phyloP scores from a whole-genome alignment of 2,113 vertebrate species.

The Malaclemys terrapin region DNA sequence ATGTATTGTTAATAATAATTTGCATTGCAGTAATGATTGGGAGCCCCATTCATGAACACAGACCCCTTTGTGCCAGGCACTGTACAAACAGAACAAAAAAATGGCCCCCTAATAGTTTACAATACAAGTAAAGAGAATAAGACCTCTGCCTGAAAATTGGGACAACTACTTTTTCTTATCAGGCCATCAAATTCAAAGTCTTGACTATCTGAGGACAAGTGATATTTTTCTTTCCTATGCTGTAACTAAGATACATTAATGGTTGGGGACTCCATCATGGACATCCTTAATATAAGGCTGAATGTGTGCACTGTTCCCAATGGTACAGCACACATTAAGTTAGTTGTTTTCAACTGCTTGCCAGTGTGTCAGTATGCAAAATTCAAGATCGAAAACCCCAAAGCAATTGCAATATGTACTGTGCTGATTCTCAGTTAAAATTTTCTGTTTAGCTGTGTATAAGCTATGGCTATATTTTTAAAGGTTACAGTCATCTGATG shows the following conservation, averaged over 20 bases:
- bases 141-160: neutral
- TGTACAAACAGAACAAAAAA: neutral
- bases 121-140: neutral
- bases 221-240: neutral
- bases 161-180: neutral
- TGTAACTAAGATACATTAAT: neutral
- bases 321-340: neutral
- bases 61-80: neutral
- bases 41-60: neutral
- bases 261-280: neutral
- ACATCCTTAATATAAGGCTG: neutral
- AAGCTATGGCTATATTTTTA: neutral
- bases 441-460: neutral
- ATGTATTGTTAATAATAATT: neutral
- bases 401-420: neutral
- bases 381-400: neutral
- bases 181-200: neutral
- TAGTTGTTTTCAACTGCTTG: neutral
- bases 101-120: neutral
- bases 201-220: neutral
- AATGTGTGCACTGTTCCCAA: neutral
- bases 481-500: accelerated
- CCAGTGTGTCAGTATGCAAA: neutral
- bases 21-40: neutral
- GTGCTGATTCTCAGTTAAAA: neutral